Evolutionary conservation across 2,888 invertebrate species (phyloP).

Genomic region (Ecdyonurus torrentis): DNA sequence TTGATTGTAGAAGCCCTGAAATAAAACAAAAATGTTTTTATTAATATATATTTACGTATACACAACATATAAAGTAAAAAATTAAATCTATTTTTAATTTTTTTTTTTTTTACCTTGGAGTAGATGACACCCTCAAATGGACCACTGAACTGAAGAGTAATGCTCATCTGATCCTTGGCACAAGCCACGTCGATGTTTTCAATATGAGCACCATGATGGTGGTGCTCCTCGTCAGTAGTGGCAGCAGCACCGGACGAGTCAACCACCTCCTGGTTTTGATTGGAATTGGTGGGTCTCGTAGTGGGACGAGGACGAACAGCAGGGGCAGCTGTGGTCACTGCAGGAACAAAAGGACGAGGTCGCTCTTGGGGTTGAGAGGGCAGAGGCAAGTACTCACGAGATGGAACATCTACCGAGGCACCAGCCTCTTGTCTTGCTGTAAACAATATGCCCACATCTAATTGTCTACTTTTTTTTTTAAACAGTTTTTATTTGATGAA

Average conservation of each 20-base stretch:
- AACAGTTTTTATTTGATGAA: too few species aligned
- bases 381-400: constrained; percentile 38
- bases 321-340: constrained; percentile 10
- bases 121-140: constrained; percentile 63
- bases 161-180: constrained; percentile 68
- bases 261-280: constrained; percentile 13
- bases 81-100: not conserved
- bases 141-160: constrained; percentile 60
- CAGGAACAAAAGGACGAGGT: constrained; percentile 50
- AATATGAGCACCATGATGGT: constrained; percentile 51
- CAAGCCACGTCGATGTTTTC: constrained; percentile 59
- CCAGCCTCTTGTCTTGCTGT: not conserved
- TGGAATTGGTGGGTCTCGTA: constrained; percentile 19
- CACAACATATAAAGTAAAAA: not conserved
- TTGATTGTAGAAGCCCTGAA: constrained; percentile 43
- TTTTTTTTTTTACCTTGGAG: constrained; percentile 36
- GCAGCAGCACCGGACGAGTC: constrained; percentile 16
- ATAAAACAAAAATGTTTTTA: not conserved
- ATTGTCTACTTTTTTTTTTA: too few species aligned
- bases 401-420: constrained; percentile 22
- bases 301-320: constrained; percentile 13
- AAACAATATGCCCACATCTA: too few species aligned
- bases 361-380: constrained; percentile 37
- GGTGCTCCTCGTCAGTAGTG: constrained; percentile 34
- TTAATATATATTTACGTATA: not conserved